Evolutionary conservation across 2,888 invertebrate species (phyloP), one percentile per base, ranked within the genome.

Genomic region (Tetheella fluctuosa): DNA sequence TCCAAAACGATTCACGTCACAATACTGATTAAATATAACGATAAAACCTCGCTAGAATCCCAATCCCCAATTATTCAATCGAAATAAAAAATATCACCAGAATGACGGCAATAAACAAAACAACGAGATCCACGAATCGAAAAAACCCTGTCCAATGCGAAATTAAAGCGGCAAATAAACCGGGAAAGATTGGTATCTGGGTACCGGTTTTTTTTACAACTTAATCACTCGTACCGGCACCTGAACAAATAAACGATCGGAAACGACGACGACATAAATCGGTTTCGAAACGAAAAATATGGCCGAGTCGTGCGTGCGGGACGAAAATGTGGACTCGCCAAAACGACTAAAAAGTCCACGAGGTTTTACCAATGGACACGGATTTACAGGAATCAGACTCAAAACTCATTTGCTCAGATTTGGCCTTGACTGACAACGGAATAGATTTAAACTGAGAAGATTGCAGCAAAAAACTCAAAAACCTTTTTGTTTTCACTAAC

Each of bases 181-280:
- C 48, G 59, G 53, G 15, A 59, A 48, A 48, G 48, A 48, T 48
- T 48, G 48, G 48, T 48, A 59, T 59, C 54, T 48, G 59, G 42
- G 54, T 58, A 55, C 58, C 58, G 55, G 52, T 62, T 65, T 60
- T 58, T n/a, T 61, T 39, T 42, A 66, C 59, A 60, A 62, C 68
- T 76, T 74, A 80, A 82, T 81, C 77, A 76, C 73, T 74, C 66
- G 76, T 67, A 68, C 48, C 60, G 64, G 61, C 70, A 63, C 66
- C 71, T 64, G 67, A 65, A 78, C 73, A 75, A 79, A 83, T 79
- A 77, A 76, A 81, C 72, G 79, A 69, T 73, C 65, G 72, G 64
- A 74, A 48, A 20, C 48, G 48, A 72, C 68, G 71, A 68, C 69
- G 76, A 77, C 77, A 76, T 74, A 79, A 77, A 79, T 79, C 75